Base-by-base conservation (phyloP, 2,113 vertebrate genomes). In the Rhea americana region DNA sequence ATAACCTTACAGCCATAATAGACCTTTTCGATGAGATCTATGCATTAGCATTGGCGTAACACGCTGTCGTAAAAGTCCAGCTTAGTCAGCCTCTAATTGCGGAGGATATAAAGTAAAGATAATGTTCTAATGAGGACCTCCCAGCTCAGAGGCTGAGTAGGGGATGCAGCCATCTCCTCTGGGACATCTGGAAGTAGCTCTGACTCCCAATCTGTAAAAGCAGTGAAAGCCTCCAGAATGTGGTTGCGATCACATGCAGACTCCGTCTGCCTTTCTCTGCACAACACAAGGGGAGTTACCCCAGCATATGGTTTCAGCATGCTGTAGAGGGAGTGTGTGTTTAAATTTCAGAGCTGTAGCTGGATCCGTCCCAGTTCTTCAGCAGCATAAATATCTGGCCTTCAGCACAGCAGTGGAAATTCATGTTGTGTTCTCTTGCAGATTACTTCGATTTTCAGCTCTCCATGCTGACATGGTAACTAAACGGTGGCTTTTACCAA, bases 351-450 rank as follows among this genome's bases (percentile, higher is more conserved):
- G 93, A 85, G 94, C 73, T 86, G 70, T 26, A 3, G 70, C 78
- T 96, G 89, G 90, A 93, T 63, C 87, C 70, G 20, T 68, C 94
- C 93, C 90, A 94, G 45, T 83, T 82, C 76, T 93, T 62, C 81
- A 71, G 92, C 35, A 0, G 93, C 88, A 85, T 89, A 96, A 95
- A 94, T 94, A 96, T 82, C 95, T 91, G 94, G 90, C 93, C 87
- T 68, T 91, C 65, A 51, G 89, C 92, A 70, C 84, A 87, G 93
- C 86, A 32, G 5, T 70, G 79, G 82, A 81, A 95, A 75, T 55
- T 56, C 3, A 5, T 17, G 26, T 45, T 90, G 18, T 93, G 94
- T 79, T 95, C 91, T 85, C 87, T 94, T 95, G 89, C 96, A 97
- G 95, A 50, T 82, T 9, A 11, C 87, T 93, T 62, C 8, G 8